Evolutionary conservation across 2,113 vertebrate species (phyloP), one percentile per base, ranked within the genome.

Genomic region (Asarcornis scutulata): DNA sequence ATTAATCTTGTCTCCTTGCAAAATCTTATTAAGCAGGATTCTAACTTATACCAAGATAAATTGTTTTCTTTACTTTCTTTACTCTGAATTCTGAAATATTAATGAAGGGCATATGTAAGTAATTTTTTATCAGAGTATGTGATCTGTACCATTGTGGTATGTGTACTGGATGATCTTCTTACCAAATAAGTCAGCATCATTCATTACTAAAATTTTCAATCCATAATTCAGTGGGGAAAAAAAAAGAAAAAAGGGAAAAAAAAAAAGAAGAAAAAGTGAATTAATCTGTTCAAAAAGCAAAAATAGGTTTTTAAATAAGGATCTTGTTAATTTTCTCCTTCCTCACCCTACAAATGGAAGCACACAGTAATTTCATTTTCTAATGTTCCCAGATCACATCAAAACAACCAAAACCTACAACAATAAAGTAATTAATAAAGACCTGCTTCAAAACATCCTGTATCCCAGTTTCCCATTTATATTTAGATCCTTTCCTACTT

Each of bases 11-110:
- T 88, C 88, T 84, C 38, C 73, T 90, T 9, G 1, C 58, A 86
- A 96, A 90, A 94, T 88, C 85, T 88, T 91, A 84, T 92, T 94
- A 96, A 95, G 88, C 4, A 78, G 31, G 38, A 67, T 88, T 85
- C 48, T 81, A 91, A 64, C 62, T 86, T 87, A 60, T 13, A 91
- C 84, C 66, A 74, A 95, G 80, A 95, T 74, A 91, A 91, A 95
- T 91, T 58, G 36, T 48, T 95, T 53, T 62, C 58, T 94, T 95
- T 94, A 83, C 72, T 83, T 68, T 71, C 36, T 36, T 36, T 36
- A 36, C 36, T 36, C 79, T 91, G 87, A 79, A 83, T 72, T 29
- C 32, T 95, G 87, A 91, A 96, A 96, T 95, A 96, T 96, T 95
- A 93, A 97, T 91, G 84, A 95, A 96, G 78, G 87, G 40, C 69